Conservation (phyloP, 2,888 invertebrate species). For the Apotomis betuletana region DNA sequence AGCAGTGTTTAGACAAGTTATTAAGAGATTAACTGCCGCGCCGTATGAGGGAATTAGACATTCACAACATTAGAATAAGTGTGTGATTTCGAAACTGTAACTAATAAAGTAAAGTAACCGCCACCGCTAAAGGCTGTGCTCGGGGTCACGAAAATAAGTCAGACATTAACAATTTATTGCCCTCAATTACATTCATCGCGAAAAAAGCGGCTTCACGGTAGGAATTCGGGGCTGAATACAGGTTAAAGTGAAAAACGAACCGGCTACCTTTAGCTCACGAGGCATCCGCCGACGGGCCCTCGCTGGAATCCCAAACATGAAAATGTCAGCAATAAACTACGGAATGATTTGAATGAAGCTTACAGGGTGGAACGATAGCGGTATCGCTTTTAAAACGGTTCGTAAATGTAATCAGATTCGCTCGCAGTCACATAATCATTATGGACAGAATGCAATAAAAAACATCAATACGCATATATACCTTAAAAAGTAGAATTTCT, state of each 20-base stretch:
- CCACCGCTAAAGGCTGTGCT: slow-evolving; percentile 66
- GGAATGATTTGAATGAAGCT: slow-evolving; percentile 80
- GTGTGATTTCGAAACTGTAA: slow-evolving; percentile 65
- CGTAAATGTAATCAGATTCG: too few species aligned
- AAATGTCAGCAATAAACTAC: slow-evolving; percentile 83
- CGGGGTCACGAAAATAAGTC: slow-evolving; percentile 66
- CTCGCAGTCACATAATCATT: too few species aligned
- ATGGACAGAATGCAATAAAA: neutral
- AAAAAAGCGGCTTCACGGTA: slow-evolving; percentile 67
- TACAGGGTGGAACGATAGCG: slow-evolving; percentile 18
- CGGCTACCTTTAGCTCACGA: slow-evolving; percentile 76
- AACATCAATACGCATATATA: too few species aligned
- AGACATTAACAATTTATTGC: slow-evolving; percentile 77
- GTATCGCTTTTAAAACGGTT: neutral
- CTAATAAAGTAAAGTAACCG: slow-evolving; percentile 69
- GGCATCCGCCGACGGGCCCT: slow-evolving; percentile 71
- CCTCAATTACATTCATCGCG: slow-evolving; percentile 79
- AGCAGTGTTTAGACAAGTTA: slow-evolving; percentile 59
- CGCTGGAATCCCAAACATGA: slow-evolving; percentile 78
- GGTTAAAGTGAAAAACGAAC: slow-evolving; percentile 73
- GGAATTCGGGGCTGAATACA: slow-evolving; percentile 74
- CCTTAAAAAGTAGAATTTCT: too few species aligned
- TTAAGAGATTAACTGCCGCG: slow-evolving; percentile 74
- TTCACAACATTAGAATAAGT: slow-evolving; percentile 63
- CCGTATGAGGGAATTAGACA: slow-evolving; percentile 66